phyloP scores from a whole-genome alignment of 2,888 invertebrate genomes.

The Pegoplata infirma region DNA sequence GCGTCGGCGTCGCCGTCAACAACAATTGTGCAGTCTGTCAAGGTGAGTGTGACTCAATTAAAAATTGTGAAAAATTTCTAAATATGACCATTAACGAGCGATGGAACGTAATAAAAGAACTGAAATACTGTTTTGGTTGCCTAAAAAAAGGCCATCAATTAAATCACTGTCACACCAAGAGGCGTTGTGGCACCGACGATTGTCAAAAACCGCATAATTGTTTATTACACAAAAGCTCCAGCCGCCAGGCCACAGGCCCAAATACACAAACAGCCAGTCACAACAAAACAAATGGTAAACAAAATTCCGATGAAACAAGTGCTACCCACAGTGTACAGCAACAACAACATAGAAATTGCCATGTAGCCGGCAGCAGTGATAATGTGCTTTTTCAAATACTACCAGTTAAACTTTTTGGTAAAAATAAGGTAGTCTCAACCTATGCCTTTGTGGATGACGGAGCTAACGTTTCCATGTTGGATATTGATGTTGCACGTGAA shows the following conservation, averaged over 20 bases:
- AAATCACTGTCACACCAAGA: slow-evolving; percentile 13
- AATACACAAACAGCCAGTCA: too few species aligned
- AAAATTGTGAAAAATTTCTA: slow-evolving; percentile 9
- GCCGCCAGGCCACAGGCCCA: too few species aligned
- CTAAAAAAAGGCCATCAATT: slow-evolving; percentile 30
- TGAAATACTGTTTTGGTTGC: slow-evolving; percentile 32
- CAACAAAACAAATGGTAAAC: slow-evolving; percentile 20
- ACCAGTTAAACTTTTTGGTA: slow-evolving; percentile 38
- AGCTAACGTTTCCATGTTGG: slow-evolving; percentile 19
- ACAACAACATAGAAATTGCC: too few species aligned
- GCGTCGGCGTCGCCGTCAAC: too few species aligned
- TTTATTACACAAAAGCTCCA: slow-evolving; percentile 8
- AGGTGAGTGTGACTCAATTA: background rate
- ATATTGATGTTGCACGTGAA: background rate
- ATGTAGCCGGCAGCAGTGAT: background rate
- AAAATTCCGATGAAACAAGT: background rate
- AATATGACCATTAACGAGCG: slow-evolving; percentile 9
- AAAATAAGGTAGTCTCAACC: background rate
- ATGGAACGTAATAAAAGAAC: slow-evolving; percentile 21
- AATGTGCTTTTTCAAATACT: slow-evolving; percentile 41
- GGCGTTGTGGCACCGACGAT: slow-evolving; percentile 17
- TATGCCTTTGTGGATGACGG: slow-evolving; percentile 44
- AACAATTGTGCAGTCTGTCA: background rate
- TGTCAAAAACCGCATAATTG: background rate
- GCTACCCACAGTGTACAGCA: background rate